phyloP scores from a whole-genome alignment of 2,113 vertebrate genomes.

The Columba janthina region DNA sequence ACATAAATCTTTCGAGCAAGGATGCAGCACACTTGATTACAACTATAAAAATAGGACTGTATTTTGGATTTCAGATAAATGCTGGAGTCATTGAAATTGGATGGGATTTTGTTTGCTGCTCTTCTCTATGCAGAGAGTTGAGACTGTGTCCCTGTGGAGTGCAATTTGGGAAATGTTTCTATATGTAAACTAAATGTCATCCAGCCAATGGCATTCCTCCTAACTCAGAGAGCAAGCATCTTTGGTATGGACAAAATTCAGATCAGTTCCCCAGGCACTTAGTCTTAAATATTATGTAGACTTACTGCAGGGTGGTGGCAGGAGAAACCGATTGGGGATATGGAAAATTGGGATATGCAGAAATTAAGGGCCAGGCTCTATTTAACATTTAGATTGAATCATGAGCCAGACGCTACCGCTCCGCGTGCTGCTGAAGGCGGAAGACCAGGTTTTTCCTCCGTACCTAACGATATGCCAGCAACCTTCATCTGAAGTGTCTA shows the following conservation, averaged over 20 bases:
- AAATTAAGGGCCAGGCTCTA: not conserved
- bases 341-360: not conserved
- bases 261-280: not conserved
- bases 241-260: not conserved
- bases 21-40: not conserved
- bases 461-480: not conserved
- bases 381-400: conserved; percentile 51
- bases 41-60: not conserved
- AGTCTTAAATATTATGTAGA: not conserved
- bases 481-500: not conserved
- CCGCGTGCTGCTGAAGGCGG: not conserved
- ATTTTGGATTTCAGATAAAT: conserved; percentile 11
- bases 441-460: not conserved
- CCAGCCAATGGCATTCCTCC: not conserved
- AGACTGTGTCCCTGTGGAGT: not conserved
- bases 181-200: not conserved
- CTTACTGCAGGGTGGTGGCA: not conserved
- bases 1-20: conserved; percentile 15
- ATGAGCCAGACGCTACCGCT: not conserved
- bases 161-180: not conserved
- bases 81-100: not conserved
- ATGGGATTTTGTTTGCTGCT: not conserved
- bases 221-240: not conserved
- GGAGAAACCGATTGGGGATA: not conserved
- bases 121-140: not conserved